Evolutionary conservation across 2,113 vertebrate genomes (phyloP).

Genomic region (Corvus moneduloides): DNA sequence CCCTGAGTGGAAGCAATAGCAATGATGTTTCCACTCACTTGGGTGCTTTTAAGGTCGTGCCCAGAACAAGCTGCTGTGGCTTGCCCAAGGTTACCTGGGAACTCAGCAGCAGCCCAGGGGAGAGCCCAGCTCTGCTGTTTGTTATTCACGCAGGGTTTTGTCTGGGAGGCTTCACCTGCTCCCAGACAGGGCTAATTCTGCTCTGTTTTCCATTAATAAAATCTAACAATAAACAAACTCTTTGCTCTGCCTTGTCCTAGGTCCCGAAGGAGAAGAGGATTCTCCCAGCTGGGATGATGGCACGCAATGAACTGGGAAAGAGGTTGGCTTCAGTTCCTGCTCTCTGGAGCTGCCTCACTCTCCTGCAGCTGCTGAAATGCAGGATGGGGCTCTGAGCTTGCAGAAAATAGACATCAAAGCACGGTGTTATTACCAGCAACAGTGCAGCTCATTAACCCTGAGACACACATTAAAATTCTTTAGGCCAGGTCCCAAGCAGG

Average conservation of each 20-base stretch:
- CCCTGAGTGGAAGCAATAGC: background rate
- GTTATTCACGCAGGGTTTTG: background rate
- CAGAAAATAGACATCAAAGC: conserved; percentile 47
- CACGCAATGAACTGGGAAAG: conserved; percentile 81
- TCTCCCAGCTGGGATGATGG: conserved; percentile 71
- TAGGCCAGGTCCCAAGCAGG: conserved; percentile 32
- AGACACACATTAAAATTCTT: conserved; percentile 47
- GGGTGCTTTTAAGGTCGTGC: background rate
- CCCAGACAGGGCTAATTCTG: background rate
- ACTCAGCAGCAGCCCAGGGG: background rate
- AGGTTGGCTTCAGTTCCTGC: conserved; percentile 76
- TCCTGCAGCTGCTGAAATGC: conserved; percentile 34
- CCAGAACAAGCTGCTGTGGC: background rate
- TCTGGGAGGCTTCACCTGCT: background rate
- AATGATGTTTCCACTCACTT: background rate
- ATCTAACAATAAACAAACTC: background rate
- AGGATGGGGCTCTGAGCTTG: conserved; percentile 22
- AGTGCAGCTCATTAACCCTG: conserved; percentile 37
- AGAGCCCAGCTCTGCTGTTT: background rate
- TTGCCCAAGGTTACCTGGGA: background rate
- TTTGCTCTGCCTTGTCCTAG: conserved; percentile 61
- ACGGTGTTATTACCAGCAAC: conserved; percentile 20
- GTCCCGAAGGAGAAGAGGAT: conserved; percentile 88
- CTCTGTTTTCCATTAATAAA: background rate
- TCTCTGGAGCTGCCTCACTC: background rate